Conservation (phyloP, 2,888 invertebrate genomes). For the Idaea aversata region DNA sequence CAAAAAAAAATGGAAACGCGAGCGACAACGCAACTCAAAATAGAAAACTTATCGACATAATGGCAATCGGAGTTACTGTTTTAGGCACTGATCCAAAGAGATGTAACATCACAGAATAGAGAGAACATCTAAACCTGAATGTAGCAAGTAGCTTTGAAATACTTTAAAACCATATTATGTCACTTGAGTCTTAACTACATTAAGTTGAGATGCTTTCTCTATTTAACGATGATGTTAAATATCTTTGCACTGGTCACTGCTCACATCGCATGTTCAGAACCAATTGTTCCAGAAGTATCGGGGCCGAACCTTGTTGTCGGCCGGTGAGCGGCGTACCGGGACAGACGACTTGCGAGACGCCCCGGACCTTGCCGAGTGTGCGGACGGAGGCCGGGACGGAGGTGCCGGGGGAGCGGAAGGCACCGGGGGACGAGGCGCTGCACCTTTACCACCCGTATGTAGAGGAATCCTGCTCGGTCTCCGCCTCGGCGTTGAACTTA, state of each 20-base stretch:
- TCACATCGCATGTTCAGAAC: slow-evolving; percentile 50
- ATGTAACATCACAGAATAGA: no score
- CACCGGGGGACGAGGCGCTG: slow-evolving; percentile 79
- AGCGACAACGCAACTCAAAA: slow-evolving; percentile 27
- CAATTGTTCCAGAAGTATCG: slow-evolving; percentile 84
- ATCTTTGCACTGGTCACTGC: neutral
- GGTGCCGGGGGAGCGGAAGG: slow-evolving; percentile 60
- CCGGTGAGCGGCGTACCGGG: slow-evolving; percentile 60
- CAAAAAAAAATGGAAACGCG: slow-evolving; percentile 15
- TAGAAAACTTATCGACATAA: slow-evolving; percentile 72
- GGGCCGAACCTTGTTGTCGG: slow-evolving; percentile 85
- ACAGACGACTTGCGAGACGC: slow-evolving; percentile 59
- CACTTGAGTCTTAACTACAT: no score
- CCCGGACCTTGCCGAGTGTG: slow-evolving; percentile 41
- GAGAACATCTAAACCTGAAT: no score
- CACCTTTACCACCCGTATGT: slow-evolving; percentile 73
- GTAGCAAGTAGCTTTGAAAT: no score
- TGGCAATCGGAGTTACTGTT: slow-evolving; percentile 45
- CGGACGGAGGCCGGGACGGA: slow-evolving; percentile 37
- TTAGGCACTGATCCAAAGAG: no score
- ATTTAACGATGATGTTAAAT: neutral
- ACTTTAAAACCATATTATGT: no score
- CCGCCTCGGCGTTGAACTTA: slow-evolving; percentile 72
- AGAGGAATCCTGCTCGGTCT: slow-evolving; percentile 86
- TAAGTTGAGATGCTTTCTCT: no score